Conservation (phyloP, 92 coral and sea anemone genomes). For the Epizoanthus fatuus region DNA sequence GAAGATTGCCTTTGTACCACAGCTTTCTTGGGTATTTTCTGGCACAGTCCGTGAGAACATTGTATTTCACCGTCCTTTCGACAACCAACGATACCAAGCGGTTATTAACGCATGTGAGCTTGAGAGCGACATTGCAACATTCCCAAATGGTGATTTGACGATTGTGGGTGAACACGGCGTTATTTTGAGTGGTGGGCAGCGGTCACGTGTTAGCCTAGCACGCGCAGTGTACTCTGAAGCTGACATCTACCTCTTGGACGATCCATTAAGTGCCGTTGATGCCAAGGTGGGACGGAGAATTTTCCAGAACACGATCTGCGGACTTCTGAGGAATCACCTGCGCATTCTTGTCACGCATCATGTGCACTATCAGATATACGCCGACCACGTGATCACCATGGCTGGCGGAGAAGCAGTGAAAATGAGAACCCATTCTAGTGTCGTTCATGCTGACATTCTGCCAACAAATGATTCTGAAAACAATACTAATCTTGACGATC, state of each 20-base stretch:
- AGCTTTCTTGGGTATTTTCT: neutral
- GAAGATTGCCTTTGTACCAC: neutral
- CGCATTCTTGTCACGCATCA: conserved; percentile 3
- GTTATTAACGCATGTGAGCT: conserved; percentile 15
- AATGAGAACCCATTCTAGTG: neutral
- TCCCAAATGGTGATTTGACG: conserved; percentile 17
- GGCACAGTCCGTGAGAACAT: neutral
- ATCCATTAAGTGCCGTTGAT: conserved; percentile 16
- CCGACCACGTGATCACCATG: neutral
- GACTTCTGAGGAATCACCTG: neutral
- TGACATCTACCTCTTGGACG: conserved; percentile 2
- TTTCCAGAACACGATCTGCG: conserved; percentile 8
- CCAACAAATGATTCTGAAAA: neutral
- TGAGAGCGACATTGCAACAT: conserved; percentile 1
- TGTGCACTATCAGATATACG: conserved; percentile 1
- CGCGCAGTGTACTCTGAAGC: conserved; percentile 29
- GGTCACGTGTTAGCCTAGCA: conserved; percentile 7
- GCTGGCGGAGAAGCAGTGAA: neutral
- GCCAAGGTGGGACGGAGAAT: conserved; percentile 16
- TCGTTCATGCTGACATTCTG: neutral
- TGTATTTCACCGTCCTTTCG: neutral
- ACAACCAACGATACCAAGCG: neutral
- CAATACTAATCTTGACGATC: neutral
- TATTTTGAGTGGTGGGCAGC: conserved; percentile 8
- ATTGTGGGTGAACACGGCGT: conserved; percentile 18